Evolutionary conservation across 2,113 vertebrate species (phyloP).

Genomic region (Dicrurus megarhynchus): DNA sequence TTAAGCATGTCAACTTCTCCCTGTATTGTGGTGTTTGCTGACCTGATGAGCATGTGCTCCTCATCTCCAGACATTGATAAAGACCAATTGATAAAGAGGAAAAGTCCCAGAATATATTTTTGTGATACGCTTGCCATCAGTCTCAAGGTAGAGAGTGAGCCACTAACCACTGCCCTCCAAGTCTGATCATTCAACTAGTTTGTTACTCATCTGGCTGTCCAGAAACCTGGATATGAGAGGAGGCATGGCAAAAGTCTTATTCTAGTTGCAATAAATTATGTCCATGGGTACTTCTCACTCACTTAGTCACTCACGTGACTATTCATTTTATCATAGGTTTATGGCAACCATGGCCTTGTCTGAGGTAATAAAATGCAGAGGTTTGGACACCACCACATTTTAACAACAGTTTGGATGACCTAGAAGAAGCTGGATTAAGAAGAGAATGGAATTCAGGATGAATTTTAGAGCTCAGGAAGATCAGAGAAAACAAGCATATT

Average conservation of each 20-base stretch:
- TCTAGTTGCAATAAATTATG: neutral
- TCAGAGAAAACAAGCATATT: neutral
- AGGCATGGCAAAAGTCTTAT: neutral
- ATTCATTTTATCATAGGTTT: neutral
- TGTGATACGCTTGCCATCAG: neutral
- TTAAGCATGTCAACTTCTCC: neutral
- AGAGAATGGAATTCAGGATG: neutral
- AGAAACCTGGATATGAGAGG: neutral
- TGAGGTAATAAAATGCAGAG: neutral
- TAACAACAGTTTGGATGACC: neutral
- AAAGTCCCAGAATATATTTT: neutral
- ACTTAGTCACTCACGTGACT: fast-evolving
- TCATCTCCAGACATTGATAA: neutral
- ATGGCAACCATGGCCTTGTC: neutral
- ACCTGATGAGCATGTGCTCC: fast-evolving
- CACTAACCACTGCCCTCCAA: neutral
- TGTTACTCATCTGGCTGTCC: neutral
- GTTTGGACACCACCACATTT: neutral
- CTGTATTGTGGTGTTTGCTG: neutral
- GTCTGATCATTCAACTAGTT: neutral
- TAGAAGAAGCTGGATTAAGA: neutral
- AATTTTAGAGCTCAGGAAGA: neutral
- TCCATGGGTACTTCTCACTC: neutral
- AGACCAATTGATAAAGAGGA: neutral
- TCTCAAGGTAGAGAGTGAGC: neutral